Evolutionary conservation across 2,797 vertebrate species (phyloP).

Genomic region (Notoglanidium macrostoma): DNA sequence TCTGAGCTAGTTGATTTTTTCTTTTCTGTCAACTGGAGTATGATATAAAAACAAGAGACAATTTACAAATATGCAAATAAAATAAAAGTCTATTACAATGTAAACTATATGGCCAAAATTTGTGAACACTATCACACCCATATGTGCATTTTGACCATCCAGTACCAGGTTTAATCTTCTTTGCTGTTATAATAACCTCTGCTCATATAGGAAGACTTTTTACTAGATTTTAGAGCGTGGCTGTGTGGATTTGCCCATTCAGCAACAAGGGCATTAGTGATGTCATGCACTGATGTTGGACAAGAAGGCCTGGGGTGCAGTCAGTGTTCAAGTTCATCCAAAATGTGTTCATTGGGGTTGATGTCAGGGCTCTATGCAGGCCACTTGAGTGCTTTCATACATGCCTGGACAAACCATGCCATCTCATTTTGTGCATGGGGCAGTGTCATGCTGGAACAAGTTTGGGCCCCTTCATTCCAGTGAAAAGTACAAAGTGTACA

Average conservation of each 20-base stretch:
- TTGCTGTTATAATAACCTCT: slow-evolving; percentile 3
- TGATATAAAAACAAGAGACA: background rate
- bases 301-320: background rate
- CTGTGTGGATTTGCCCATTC: background rate
- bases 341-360: background rate
- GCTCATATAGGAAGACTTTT: background rate
- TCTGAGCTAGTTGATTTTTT: background rate
- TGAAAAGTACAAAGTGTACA: background rate
- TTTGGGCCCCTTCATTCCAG: background rate
- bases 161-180: background rate
- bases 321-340: background rate
- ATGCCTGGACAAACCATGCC: background rate
- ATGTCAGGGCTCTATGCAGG: background rate
- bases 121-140: background rate
- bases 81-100: background rate
- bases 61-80: background rate
- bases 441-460: background rate
- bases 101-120: background rate
- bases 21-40: background rate
- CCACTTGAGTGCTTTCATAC: background rate
- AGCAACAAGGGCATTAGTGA: background rate
- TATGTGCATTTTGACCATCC: background rate
- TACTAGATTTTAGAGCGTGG: background rate
- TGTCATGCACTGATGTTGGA: background rate
- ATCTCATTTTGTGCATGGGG: background rate